Conservation (phyloP, 2,113 vertebrate genomes). For the Pollimyrus isidori region DNA sequence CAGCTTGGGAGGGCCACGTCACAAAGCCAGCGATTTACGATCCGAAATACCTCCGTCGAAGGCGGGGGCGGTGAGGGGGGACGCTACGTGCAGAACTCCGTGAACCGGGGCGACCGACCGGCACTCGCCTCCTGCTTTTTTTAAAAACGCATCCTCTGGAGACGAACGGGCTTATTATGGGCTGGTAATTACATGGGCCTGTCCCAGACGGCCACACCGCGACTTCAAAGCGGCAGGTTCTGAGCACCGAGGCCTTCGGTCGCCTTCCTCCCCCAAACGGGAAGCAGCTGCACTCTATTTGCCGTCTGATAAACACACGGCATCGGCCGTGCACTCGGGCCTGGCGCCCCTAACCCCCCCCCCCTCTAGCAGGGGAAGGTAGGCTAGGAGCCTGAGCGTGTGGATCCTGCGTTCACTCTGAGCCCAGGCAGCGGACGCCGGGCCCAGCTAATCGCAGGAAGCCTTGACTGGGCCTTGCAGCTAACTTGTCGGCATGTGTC, state of each 20-base stretch:
- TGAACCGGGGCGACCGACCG: background rate
- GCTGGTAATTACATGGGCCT: conserved; percentile 45
- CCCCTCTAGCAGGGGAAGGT: background rate
- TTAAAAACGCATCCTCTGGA: conserved; percentile 47
- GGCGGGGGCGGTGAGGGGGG: background rate
- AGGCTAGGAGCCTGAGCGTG: background rate
- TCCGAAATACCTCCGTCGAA: background rate
- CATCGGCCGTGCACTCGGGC: conserved; percentile 44
- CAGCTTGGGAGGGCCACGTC: background rate
- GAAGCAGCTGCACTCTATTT: conserved; percentile 64
- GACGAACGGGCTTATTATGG: conserved; percentile 50
- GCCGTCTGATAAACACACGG: conserved; percentile 54
- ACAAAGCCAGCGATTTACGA: conserved; percentile 3
- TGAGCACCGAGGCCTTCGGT: conserved; percentile 55
- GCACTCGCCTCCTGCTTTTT: conserved; percentile 25
- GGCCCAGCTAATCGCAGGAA: background rate
- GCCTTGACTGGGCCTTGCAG: background rate
- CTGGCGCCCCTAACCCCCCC: background rate
- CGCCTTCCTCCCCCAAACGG: conserved; percentile 55
- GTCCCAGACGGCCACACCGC: conserved; percentile 34
- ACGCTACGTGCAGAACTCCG: background rate
- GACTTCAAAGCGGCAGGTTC: conserved; percentile 58
- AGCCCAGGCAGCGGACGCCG: too few relatives aligned
- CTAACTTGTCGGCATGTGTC: background rate
- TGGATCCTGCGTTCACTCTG: background rate